Evolutionary conservation across 2,797 vertebrate species (phyloP).

Genomic region (Xenopus petersii): DNA sequence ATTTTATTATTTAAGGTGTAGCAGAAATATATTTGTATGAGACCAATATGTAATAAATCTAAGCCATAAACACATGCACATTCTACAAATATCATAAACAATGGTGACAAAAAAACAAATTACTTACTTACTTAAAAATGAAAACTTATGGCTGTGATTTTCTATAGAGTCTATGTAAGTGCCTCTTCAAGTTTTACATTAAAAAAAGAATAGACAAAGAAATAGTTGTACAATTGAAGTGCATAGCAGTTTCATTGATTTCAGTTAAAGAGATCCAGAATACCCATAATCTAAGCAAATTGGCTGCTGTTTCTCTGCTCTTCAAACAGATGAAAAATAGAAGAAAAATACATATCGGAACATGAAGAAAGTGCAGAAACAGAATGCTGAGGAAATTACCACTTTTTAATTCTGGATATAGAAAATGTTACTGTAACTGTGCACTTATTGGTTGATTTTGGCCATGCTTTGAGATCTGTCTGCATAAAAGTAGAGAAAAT

Average conservation of each 20-base stretch:
- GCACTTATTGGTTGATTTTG: not conserved
- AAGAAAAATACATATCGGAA: constrained; percentile 27
- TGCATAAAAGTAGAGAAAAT: no score
- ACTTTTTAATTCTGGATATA: constrained; percentile 45
- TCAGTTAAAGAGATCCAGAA: constrained; percentile 50
- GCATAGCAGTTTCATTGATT: constrained; percentile 54
- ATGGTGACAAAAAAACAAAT: constrained; percentile 7
- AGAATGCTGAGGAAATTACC: constrained; percentile 28
- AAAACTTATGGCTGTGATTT: constrained; percentile 21
- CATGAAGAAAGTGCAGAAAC: constrained; percentile 33
- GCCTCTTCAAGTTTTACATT: constrained; percentile 5
- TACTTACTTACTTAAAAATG: constrained; percentile 19
- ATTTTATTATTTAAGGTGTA: constrained; percentile 6
- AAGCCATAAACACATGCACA: constrained; percentile 4
- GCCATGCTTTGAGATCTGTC: not conserved
- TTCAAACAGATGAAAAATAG: constrained; percentile 24
- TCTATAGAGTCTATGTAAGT: constrained; percentile 39
- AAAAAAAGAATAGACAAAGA: not conserved
- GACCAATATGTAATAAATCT: constrained; percentile 10
- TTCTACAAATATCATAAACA: constrained; percentile 11
- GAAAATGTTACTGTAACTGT: constrained; percentile 7
- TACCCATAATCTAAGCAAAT: constrained; percentile 46
- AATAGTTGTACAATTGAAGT: constrained; percentile 29
- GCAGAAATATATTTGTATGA: constrained; percentile 13
- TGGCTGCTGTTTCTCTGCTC: constrained; percentile 38